These are phyloP conservation scores for Protosalanx chinensis DNA, from an alignment of 2,797 vertebrate genomes.

Conservation along the genomic window DNA sequence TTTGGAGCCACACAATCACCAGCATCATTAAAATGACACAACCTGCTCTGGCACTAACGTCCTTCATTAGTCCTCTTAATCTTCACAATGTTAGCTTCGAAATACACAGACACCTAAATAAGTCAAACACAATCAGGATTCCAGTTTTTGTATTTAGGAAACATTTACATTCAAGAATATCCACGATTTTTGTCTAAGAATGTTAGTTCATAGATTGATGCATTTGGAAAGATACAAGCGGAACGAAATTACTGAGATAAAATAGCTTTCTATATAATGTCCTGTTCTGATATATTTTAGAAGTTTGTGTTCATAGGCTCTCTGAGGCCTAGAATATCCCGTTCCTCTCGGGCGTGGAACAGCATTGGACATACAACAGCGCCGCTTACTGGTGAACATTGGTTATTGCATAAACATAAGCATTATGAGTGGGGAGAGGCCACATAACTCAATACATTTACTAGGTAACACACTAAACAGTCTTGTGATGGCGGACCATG, in stretches of 20 bases:
- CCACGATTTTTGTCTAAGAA: not conserved
- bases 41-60: too few relatives aligned
- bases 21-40: too few relatives aligned
- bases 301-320: not conserved
- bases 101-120: not conserved
- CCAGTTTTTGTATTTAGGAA: not conserved
- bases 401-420: not conserved
- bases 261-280: not conserved
- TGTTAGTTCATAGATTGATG: not conserved
- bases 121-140: not conserved
- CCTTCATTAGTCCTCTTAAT: too few relatives aligned
- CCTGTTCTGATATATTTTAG: not conserved
- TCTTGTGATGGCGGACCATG: too few relatives aligned
- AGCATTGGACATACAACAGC: slow-evolving; percentile 15
- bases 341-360: not conserved
- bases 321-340: not conserved
- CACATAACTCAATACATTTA: too few relatives aligned
- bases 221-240: not conserved
- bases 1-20: too few relatives aligned
- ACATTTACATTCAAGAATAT: not conserved
- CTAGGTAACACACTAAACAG: too few relatives aligned
- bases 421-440: not conserved
- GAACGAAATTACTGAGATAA: not conserved
- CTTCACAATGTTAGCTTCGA: too few relatives aligned
- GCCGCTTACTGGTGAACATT: slow-evolving; percentile 8